A percentile compares a stretch with the other conserved stretches of the same genome.
Evolutionary conservation across 1,140 invertebrate genomes (phyloP).

Genomic region (Brachionus koreanus): DNA sequence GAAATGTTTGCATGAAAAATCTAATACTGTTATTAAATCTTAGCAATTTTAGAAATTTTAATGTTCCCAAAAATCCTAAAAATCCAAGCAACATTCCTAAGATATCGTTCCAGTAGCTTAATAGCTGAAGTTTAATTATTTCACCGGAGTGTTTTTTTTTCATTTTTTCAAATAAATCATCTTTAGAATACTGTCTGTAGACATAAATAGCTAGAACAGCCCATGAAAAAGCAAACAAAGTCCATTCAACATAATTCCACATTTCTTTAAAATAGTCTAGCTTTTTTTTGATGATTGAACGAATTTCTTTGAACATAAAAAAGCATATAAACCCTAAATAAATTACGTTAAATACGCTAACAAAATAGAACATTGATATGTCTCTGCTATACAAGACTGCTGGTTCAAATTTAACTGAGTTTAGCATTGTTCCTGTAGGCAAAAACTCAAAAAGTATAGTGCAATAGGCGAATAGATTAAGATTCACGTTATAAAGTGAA

Average conservation of each 20-base stretch:
- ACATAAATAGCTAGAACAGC: constrained; percentile 57
- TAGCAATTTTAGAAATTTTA: constrained; percentile 39
- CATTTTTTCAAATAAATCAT: constrained; percentile 56
- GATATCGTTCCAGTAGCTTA: constrained; percentile 41
- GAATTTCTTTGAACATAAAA: constrained; percentile 52
- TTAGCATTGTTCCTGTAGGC: constrained; percentile 60
- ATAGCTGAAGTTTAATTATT: constrained; percentile 54
- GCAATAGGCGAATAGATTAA: constrained; percentile 61
- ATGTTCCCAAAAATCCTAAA: constrained; percentile 10
- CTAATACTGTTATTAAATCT: constrained; percentile 30
- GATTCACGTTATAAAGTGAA: constrained; percentile 63
- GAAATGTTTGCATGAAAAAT: background rate
- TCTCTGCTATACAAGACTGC: constrained; percentile 49
- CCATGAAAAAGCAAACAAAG: constrained; percentile 57
- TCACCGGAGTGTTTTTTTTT: constrained; percentile 55
- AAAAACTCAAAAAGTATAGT: constrained; percentile 61
- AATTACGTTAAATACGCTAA: constrained; percentile 56
- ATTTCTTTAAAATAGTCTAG: constrained; percentile 57
- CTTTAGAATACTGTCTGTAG: constrained; percentile 53
- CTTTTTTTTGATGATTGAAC: background rate
- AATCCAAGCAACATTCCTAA: constrained; percentile 23
- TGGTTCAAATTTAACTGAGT: constrained; percentile 61
- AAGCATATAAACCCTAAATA: constrained; percentile 60
- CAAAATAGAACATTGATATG: constrained; percentile 50
- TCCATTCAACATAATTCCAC: constrained; percentile 59